Evolutionary conservation across 2,888 invertebrate genomes (phyloP), one percentile per base, ranked within the genome.

Genomic region (Coremacera marginata): DNA sequence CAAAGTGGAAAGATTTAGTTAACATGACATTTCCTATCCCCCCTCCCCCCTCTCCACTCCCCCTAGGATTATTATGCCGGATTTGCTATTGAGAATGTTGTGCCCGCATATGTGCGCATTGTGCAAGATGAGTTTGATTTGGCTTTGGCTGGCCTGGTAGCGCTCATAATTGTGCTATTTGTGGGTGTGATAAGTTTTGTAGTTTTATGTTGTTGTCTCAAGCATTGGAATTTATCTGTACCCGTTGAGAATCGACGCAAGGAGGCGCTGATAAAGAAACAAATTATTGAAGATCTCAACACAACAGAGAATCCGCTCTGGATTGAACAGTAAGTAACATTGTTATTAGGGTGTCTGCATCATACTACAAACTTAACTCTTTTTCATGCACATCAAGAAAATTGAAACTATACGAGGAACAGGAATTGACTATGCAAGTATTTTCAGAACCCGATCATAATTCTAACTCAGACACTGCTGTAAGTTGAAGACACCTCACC

Each of bases 391-490:
- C 14, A 86, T 86, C 2, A 81, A 94, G 94, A 84, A 96, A 96
- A 90, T 90, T 96, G 34, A 93, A 96, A 86, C 92, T 96, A 0
- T 97, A 97, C 83, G 96, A 97, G 89, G 96, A 97, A 83, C 96
- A 97, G 89, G 96, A 97, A 89, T 90, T 97, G 76, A 96, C 96
- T 44, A 97, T 97, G 97, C 96, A 96, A 89, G 96, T 97, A 25
- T 96, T 96, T 86, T 94, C 94, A 81, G 94, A 95, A 85, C 93
- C 94, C 14, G 94, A 94, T 88, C 88, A 88, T 63, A 87, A 87
- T 55, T 88, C 88, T n/a, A 88, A 84, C 74, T 87, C 87, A 22
- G 89, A 89, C 80, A 84, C 86, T n/a, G 88, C 88, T 57, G 89
- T 86, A 82, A 82, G 82, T 78, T 4, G 37, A 0, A 22, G 22